Conservation (phyloP, 1,140 invertebrate species). For the Leptopilina clavipes region DNA sequence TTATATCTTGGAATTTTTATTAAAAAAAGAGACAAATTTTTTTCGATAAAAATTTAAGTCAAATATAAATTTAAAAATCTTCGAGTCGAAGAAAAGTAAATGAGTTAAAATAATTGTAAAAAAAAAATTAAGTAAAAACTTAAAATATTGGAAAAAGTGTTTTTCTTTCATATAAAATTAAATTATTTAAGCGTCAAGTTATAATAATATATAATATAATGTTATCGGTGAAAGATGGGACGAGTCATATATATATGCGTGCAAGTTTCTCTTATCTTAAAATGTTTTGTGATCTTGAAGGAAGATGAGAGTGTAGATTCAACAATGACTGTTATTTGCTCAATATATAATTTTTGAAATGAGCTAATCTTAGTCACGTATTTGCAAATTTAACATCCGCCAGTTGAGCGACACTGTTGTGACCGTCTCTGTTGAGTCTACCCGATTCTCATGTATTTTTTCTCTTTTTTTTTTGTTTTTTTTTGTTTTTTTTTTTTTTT, state of each 20-base stretch:
- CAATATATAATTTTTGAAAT: not conserved
- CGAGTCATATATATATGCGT: not conserved
- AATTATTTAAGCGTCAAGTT: no score
- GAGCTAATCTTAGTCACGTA: conserved; percentile 13
- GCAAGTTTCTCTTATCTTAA: not conserved
- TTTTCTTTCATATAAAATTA: no score
- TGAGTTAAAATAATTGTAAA: no score
- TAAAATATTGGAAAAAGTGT: no score
- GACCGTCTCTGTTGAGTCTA: conserved; percentile 25
- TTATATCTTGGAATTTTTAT: no score
- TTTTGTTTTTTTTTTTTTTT: conserved; percentile 3
- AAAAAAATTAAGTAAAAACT: no score
- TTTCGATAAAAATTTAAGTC: no score
- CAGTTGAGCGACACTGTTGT: conserved; percentile 27
- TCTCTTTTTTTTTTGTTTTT: not conserved
- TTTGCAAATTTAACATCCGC: conserved; percentile 29
- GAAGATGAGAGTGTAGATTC: not conserved
- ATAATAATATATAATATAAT: no score
- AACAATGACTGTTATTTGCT: conserved; percentile 7
- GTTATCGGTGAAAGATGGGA: not conserved
- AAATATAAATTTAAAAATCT: no score
- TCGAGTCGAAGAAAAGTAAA: no score
- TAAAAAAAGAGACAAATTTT: no score
- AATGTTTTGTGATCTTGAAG: not conserved
- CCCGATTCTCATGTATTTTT: conserved; percentile 15